Conservation (phyloP, 2,797 vertebrate genomes). For the Gambusia yucatana region DNA sequence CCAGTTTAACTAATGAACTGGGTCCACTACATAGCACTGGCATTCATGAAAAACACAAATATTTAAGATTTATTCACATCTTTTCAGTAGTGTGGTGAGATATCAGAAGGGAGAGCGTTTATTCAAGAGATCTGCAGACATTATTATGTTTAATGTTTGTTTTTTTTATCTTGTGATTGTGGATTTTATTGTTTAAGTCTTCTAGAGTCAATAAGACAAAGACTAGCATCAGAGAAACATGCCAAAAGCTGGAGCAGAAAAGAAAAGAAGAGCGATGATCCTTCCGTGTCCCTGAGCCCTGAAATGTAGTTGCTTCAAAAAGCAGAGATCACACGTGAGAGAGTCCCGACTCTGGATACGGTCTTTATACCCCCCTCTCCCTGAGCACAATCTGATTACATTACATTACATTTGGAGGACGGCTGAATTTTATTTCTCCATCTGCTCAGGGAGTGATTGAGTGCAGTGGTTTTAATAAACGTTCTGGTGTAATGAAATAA, state of each 20-base stretch:
- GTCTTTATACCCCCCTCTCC: slow-evolving; percentile 28
- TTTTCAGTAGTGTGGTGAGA: neutral
- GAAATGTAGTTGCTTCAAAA: slow-evolving; percentile 30
- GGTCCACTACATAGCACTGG: neutral
- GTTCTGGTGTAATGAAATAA: slow-evolving; percentile 42
- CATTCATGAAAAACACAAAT: neutral
- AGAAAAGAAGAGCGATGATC: slow-evolving; percentile 11
- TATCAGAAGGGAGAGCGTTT: neutral
- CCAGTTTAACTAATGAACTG: neutral
- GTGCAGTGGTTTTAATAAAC: slow-evolving; percentile 31
- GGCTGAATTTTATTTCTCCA: slow-evolving; percentile 51
- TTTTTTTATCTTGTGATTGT: neutral
- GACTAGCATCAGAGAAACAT: slow-evolving; percentile 31
- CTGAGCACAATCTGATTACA: slow-evolving; percentile 61
- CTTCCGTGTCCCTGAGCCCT: slow-evolving; percentile 33
- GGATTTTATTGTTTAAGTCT: neutral
- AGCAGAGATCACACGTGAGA: slow-evolving; percentile 23
- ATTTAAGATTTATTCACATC: neutral
- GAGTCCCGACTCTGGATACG: slow-evolving; percentile 35
- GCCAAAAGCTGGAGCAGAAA: slow-evolving; percentile 18
- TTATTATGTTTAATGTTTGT: slow-evolving; percentile 1
- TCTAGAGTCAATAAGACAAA: slow-evolving; percentile 31
- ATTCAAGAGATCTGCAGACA: neutral
- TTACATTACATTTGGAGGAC: slow-evolving; percentile 53
- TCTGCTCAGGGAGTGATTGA: slow-evolving; percentile 36